phyloP scores from a whole-genome alignment of 1,140 invertebrate species.

The Araneus ventricosus region DNA sequence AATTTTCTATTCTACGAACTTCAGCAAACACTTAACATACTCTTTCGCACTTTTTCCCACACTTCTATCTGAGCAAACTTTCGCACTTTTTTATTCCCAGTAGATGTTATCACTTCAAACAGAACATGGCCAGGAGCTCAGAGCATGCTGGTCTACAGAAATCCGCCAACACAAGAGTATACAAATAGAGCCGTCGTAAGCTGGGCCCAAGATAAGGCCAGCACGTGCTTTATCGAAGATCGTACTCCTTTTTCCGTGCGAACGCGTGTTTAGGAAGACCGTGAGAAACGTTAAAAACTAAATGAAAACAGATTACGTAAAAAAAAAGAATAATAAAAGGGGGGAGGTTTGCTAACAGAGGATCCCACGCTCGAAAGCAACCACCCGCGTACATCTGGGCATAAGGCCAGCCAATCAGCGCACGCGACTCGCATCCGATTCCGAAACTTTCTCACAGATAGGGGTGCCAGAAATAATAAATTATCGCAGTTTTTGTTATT shows the following conservation, averaged over 20 bases:
- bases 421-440: conserved; percentile 61
- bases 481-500: conserved; percentile 32
- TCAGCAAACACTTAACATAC: no score
- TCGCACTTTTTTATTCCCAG: neutral
- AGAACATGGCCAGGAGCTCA: neutral
- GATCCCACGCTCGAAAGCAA: conserved; percentile 70
- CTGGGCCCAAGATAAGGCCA: neutral
- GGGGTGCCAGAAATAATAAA: neutral
- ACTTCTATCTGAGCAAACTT: neutral
- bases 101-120: neutral
- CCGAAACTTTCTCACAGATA: conserved; percentile 62
- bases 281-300: conserved; percentile 62
- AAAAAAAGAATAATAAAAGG: conserved; percentile 17
- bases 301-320: conserved; percentile 58
- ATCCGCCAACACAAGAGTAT: neutral
- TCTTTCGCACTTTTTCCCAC: neutral
- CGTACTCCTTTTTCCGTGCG: neutral
- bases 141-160: conserved; percentile 20
- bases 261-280: conserved; percentile 15
- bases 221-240: conserved; percentile 65
- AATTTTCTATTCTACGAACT: no score
- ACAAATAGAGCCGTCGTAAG: neutral
- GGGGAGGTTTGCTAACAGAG: neutral
- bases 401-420: conserved; percentile 58
- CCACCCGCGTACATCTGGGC: conserved; percentile 68